Percentiles rank a stretch among this genome's conserved stretches.
Conservation (phyloP, 2,113 vertebrate species). For the Nannobrachium achirus region DNA sequence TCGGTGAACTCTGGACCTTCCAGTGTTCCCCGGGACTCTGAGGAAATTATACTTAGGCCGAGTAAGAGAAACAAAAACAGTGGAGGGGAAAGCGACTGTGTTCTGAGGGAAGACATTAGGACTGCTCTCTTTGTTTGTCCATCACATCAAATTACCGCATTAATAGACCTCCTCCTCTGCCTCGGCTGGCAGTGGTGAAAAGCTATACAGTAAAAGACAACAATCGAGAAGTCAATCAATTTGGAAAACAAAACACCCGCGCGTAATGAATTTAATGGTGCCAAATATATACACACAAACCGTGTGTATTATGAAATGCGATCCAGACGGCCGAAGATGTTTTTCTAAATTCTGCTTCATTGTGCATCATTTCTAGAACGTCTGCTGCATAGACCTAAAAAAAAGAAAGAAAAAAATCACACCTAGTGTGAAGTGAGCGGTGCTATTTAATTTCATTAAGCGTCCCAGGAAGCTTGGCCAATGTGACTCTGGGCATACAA, state of each 20-base stretch:
- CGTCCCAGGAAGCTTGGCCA: no score
- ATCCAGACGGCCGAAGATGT: no score
- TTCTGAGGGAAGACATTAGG: constrained; percentile 55
- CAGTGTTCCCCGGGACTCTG: constrained; percentile 35
- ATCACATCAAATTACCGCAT: constrained; percentile 54
- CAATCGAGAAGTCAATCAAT: constrained; percentile 28
- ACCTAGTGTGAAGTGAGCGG: no score
- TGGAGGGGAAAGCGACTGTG: constrained; percentile 50
- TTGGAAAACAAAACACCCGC: constrained; percentile 15
- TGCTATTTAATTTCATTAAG: no score
- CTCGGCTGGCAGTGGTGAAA: constrained; percentile 19
- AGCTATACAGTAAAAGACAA: constrained; percentile 36
- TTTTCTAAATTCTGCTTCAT: no score
- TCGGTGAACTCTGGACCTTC: constrained; percentile 30
- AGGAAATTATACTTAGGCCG: constrained; percentile 64
- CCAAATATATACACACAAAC: not conserved
- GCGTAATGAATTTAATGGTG: not conserved
- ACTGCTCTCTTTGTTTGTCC: constrained; percentile 43
- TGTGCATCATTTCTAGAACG: not conserved
- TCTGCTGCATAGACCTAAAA: not conserved
- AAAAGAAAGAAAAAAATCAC: not conserved
- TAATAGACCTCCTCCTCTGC: constrained; percentile 39
- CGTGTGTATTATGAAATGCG: no score
- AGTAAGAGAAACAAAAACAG: constrained; percentile 67
- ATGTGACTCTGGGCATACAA: no score